These are phyloP conservation scores for Theropithecus gelada DNA, from an alignment of 2,113 vertebrate genomes.

Conservation along the genomic window DNA sequence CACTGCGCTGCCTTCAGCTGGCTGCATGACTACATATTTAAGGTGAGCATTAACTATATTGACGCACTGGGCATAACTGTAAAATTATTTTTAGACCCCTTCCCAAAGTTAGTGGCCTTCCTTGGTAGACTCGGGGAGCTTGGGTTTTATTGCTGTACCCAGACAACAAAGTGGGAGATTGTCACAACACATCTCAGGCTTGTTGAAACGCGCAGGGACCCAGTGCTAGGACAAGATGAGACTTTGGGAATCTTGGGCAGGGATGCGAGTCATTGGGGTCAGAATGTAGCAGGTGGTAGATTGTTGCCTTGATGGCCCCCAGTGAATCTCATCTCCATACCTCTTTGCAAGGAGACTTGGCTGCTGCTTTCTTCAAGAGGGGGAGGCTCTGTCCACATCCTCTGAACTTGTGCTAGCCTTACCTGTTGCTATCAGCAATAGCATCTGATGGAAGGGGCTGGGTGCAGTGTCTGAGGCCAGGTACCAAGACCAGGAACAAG, in stretches of 20 bases:
- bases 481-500: background rate
- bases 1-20: background rate
- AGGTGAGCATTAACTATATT: background rate
- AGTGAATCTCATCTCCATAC: too few species aligned
- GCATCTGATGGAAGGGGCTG: background rate
- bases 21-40: background rate
- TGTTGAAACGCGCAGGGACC: background rate
- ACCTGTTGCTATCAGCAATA: background rate
- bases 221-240: background rate
- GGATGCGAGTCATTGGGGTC: background rate
- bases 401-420: too few species aligned
- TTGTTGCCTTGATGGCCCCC: background rate
- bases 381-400: background rate
- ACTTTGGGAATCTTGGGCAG: background rate
- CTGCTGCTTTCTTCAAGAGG: background rate
- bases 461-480: background rate
- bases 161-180: background rate
- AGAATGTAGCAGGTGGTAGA: too few species aligned
- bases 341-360: background rate
- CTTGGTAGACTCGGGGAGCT: background rate
- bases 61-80: background rate
- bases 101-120: background rate
- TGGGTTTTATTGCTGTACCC: too few species aligned
- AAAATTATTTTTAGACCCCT: background rate
- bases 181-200: background rate